Evolutionary conservation across 53 echinoderm and acorn worm species (phyloP).

Genomic region (Apostichopus leukothele): DNA sequence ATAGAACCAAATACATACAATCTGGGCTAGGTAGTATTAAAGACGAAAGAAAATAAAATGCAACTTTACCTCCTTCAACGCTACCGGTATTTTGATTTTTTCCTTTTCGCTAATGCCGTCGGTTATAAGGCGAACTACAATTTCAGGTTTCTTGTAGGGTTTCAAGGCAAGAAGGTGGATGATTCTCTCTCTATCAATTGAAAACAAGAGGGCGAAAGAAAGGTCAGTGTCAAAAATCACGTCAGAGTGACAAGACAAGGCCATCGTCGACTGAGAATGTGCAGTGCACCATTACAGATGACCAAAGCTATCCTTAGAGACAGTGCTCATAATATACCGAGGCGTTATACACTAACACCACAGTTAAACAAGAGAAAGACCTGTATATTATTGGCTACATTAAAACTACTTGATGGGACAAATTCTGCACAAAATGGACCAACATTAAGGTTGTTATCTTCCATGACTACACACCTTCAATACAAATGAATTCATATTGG

Average conservation of each 20-base stretch:
- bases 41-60: neutral
- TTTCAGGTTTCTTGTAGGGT: slow-evolving; percentile 92
- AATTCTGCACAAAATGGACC: no score
- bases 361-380: no score
- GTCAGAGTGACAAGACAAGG: no score
- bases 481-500: no score
- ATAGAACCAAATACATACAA: no score
- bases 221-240: neutral
- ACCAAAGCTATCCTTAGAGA: neutral
- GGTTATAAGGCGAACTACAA: slow-evolving; percentile 73
- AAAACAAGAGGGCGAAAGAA: neutral
- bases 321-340: no score
- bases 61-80: slow-evolving; percentile 74
- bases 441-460: no score
- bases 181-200: slow-evolving; percentile 72
- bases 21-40: neutral
- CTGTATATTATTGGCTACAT: no score
- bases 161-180: slow-evolving; percentile 89
- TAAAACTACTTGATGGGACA: no score
- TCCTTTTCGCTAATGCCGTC: slow-evolving; percentile 81
- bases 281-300: neutral
- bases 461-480: no score
- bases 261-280: no score
- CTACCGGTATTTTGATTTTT: slow-evolving; percentile 70
- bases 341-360: no score